Base-by-base conservation (phyloP, 2,797 vertebrate genomes). In the Helicolenus hilgendorfi region DNA sequence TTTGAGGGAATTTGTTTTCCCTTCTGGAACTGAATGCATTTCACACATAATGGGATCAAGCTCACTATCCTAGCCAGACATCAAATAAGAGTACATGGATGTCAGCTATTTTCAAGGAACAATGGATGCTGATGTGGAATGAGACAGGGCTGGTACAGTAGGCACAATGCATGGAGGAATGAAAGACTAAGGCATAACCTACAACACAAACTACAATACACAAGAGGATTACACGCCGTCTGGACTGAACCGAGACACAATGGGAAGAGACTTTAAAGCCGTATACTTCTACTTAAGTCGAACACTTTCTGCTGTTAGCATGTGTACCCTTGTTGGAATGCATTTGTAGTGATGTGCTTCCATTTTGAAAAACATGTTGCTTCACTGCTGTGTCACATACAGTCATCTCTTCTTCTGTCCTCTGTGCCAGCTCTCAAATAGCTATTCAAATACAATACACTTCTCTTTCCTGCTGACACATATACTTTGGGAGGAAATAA, bases 11-110 rank as follows among this genome's bases (percentile, higher is more conserved):
- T 94, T 89, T 92, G 93, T 93, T 92, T 86, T 91, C 81, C 86
- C 91, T 91, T 85, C 85, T 95, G 95, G 93, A 96, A 96, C 91
- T 89, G 94, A 95, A 96, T 87, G 89, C 84, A 93, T 96, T 96
- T 97, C 94, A 96, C 94, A 96, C 96, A 93, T 96, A 96, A 96
- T 86, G 81, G 91, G 96, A 96, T 96, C 87, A 88, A 74, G 81
- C 87, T 86, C 72, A 31, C 89, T 93, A 95, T 95, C 94, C 94
- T 71, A 81, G 88, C 82, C 84, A 87, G 81, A 96, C 94, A 96
- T 96, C 91, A 94, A 91, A 92, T 83, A 93, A 75, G 81, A 89
- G 92, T 38, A 88, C 92, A 95, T 77, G 91, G 90, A 92, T 96
- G 95, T 96, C 92, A 89, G 93, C 85, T 89, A 90, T 89, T 96